A percentile compares a stretch with the other conserved stretches of the same genome.
Conservation (phyloP, 2,888 invertebrate genomes). For the Trichopoda pennipes region DNA sequence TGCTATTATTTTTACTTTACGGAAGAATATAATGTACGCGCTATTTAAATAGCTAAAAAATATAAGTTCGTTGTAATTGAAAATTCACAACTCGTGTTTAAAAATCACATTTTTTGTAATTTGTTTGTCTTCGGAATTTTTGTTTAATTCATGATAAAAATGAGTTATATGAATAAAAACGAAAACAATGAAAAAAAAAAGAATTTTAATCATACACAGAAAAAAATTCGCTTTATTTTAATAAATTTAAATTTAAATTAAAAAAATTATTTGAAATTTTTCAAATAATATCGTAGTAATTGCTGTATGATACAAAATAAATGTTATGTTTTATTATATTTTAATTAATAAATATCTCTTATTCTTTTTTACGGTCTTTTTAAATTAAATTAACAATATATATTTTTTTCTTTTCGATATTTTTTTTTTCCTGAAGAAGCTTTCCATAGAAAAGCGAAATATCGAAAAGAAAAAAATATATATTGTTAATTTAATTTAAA, state of each 20-base stretch:
- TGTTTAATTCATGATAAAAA: constrained; percentile 24
- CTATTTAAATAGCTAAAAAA: constrained; percentile 11
- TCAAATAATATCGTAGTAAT: neutral
- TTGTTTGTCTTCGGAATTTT: neutral
- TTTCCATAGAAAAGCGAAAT: no score
- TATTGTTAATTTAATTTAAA: no score
- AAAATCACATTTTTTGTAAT: constrained; percentile 50
- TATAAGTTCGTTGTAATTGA: constrained; percentile 30
- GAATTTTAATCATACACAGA: constrained; percentile 17
- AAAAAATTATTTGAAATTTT: no score
- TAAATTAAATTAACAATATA: no score
- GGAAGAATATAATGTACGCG: neutral
- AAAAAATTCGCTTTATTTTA: constrained; percentile 1
- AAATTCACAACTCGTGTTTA: constrained; percentile 53
- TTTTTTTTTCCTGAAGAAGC: no score
- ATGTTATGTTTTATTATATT: no score
- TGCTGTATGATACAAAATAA: no score
- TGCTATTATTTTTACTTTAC: constrained; percentile 2
- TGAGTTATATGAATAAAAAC: constrained; percentile 44
- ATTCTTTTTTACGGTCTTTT: no score
- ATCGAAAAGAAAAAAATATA: no score
- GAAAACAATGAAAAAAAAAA: constrained; percentile 35
- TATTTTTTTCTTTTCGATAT: no score
- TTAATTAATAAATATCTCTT: no score
- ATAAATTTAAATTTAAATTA: constrained; percentile 12